phyloP scores from a whole-genome alignment of 2,888 invertebrate genomes.

The Scaptomyza caliginosa region DNA sequence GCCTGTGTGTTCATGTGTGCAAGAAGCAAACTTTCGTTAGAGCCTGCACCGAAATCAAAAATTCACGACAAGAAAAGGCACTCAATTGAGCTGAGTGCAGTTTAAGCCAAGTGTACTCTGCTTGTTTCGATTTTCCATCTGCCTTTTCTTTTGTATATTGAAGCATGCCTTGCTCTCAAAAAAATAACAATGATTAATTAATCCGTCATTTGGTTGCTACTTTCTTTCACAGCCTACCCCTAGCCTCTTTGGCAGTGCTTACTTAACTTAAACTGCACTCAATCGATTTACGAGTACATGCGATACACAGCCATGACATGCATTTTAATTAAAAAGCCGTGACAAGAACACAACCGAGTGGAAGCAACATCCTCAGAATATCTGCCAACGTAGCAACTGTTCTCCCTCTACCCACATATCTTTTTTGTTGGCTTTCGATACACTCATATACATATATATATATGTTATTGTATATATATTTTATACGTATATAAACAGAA shows the following conservation, averaged over 20 bases:
- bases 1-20: not conserved
- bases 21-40: constrained; percentile 5
- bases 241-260: constrained; percentile 6
- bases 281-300: constrained; percentile 66
- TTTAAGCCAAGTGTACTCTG: constrained; percentile 18
- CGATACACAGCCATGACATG: constrained; percentile 55
- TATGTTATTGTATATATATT: not conserved
- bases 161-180: constrained; percentile 8
- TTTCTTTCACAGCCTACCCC: not conserved
- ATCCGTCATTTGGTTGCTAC: constrained; percentile 39
- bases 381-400: constrained; percentile 16
- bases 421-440: constrained; percentile 4
- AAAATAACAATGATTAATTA: constrained; percentile 66
- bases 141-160: constrained; percentile 3
- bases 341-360: constrained; percentile 18
- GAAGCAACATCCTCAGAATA: constrained; percentile 4
- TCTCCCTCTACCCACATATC: constrained; percentile 4
- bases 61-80: constrained; percentile 14
- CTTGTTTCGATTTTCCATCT: not conserved
- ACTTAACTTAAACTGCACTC: constrained; percentile 66
- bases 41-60: constrained; percentile 1
- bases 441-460: constrained; percentile 8
- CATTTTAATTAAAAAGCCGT: constrained; percentile 73
- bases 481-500: not conserved
- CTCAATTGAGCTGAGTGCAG: constrained; percentile 27